Evolutionary conservation across 30 jellyfish, hydroid and myxozoan genomes (phyloP).

Genomic region (Hydra vulgaris): DNA sequence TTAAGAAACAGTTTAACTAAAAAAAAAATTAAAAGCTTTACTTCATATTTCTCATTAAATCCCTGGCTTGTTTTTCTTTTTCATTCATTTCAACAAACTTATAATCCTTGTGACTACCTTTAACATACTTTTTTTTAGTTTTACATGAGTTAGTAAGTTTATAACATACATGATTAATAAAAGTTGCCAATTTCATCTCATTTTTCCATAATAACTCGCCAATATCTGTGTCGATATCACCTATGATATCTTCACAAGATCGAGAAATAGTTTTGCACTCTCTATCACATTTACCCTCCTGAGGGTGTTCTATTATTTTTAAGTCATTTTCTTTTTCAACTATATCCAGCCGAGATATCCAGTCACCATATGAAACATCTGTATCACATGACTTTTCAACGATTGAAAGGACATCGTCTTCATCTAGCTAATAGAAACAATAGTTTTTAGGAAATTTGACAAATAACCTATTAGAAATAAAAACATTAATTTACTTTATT

Average conservation of each 20-base stretch:
- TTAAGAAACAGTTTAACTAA: background rate
- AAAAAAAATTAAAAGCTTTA: conserved; percentile 8
- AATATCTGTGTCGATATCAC: conserved; percentile 83
- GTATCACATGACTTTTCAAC: conserved; percentile 77
- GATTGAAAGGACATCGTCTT: conserved; percentile 57
- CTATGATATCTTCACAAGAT: conserved; percentile 81
- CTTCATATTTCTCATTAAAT: conserved; percentile 77
- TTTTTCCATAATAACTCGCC: conserved; percentile 85
- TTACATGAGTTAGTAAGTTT: conserved; percentile 53
- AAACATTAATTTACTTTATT: no score
- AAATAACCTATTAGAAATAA: no score
- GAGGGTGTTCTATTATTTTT: conserved; percentile 35
- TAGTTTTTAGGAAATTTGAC: background rate
- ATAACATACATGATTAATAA: conserved; percentile 61
- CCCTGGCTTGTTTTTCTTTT: conserved; percentile 63
- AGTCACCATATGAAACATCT: conserved; percentile 45
- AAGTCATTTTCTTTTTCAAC: conserved; percentile 27
- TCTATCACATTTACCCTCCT: conserved; percentile 54
- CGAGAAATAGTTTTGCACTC: conserved; percentile 82
- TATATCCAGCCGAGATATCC: conserved; percentile 67
- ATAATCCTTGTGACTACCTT: conserved; percentile 61
- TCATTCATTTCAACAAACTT: conserved; percentile 54
- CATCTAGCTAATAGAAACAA: conserved; percentile 53
- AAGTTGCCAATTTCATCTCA: conserved; percentile 33
- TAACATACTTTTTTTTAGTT: conserved; percentile 24